Percentiles rank a stretch among this genome's conserved stretches.
Evolutionary conservation across 1,140 invertebrate genomes (phyloP).

Genomic region (Cotesia vestalis): DNA sequence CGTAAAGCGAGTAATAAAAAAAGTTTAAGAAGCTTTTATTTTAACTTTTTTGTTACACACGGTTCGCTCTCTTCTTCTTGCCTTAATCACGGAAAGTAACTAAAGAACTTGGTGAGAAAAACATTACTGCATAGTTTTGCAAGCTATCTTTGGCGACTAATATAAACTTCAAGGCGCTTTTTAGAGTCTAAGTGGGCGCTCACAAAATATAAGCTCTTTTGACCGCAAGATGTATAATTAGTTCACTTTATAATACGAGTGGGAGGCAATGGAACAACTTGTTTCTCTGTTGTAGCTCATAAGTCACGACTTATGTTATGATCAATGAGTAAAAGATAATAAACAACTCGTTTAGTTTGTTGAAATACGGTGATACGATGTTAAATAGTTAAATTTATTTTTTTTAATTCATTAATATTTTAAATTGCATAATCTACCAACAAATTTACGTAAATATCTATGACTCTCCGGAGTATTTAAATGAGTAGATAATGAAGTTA

Average conservation of each 20-base stretch:
- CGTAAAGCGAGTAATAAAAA: slow-evolving; percentile 9
- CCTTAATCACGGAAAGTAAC: neutral
- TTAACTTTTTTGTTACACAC: neutral
- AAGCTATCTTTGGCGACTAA: slow-evolving; percentile 58
- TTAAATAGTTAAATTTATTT: too few relatives aligned
- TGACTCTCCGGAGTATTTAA: too few relatives aligned
- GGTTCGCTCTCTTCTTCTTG: neutral
- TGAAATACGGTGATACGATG: too few relatives aligned
- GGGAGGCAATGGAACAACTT: slow-evolving; percentile 40
- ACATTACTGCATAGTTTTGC: slow-evolving; percentile 48
- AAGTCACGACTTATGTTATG: too few relatives aligned
- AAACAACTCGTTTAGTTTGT: too few relatives aligned
- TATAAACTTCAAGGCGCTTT: slow-evolving; percentile 53
- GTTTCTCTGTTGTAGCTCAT: too few relatives aligned
- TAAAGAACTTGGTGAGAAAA: slow-evolving; percentile 9
- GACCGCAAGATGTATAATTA: slow-evolving; percentile 57
- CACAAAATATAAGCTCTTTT: slow-evolving; percentile 20
- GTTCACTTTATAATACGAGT: slow-evolving; percentile 40
- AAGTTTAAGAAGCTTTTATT: neutral
- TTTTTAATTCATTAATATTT: too few relatives aligned
- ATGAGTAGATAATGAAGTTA: too few relatives aligned
- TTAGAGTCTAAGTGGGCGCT: slow-evolving; percentile 48
- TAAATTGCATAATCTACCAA: too few relatives aligned
- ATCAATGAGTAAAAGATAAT: too few relatives aligned
- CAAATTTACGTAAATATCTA: too few relatives aligned